Evolutionary conservation across 2,888 invertebrate genomes (phyloP).

Genomic region (Agrotis clavis): DNA sequence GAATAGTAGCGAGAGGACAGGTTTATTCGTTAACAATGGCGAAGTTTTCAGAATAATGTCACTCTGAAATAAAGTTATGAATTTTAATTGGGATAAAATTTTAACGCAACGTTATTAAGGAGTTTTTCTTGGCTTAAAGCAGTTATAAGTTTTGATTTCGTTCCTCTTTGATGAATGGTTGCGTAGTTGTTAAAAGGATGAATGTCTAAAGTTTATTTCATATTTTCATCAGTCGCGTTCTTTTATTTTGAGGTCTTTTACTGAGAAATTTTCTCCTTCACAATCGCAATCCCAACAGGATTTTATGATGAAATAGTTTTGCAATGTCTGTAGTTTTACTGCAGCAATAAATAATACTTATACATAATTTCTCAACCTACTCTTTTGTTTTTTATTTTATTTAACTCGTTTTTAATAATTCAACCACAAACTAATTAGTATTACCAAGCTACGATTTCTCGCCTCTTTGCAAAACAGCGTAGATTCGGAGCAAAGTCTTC

Average conservation of each 20-base stretch:
- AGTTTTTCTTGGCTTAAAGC: constrained; percentile 12
- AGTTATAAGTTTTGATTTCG: background rate
- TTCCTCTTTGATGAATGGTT: background rate
- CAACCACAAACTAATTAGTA: too few relatives aligned
- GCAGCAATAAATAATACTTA: too few relatives aligned
- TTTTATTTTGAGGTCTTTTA: constrained; percentile 11
- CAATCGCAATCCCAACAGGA: background rate
- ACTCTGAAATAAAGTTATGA: constrained; percentile 40
- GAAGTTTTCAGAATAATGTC: constrained; percentile 50
- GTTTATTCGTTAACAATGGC: constrained; percentile 51
- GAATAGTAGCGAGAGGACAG: constrained; percentile 45
- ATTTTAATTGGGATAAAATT: constrained; percentile 35
- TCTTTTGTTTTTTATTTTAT: background rate
- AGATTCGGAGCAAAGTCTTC: constrained; percentile 6
- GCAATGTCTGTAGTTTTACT: background rate
- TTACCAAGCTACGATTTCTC: too few relatives aligned
- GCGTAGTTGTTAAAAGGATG: background rate
- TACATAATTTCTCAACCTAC: too few relatives aligned
- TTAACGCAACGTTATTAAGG: constrained; percentile 16
- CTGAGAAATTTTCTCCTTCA: background rate
- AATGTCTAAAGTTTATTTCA: background rate
- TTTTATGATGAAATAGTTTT: constrained; percentile 5
- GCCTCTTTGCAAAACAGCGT: background rate
- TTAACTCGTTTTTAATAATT: background rate
- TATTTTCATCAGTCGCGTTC: constrained; percentile 5